Base-by-base conservation (phyloP, 1,140 invertebrate species). In the Sycobia sp. region DNA sequence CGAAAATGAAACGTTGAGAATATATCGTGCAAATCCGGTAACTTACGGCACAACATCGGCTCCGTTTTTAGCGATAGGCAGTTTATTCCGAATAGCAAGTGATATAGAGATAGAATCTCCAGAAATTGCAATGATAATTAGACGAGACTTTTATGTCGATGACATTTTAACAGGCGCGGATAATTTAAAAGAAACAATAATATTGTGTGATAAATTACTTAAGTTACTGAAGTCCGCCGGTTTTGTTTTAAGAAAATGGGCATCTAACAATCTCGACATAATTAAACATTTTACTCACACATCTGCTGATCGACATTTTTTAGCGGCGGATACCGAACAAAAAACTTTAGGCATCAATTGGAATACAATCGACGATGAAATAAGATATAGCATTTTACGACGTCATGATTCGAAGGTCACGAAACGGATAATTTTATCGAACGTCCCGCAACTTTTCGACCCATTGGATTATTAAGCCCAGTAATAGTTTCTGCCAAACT, bases 371-470 rank as follows among this genome's bases (percentile, higher is more conserved):
- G n/a, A n/a, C n/a, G n/a, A n/a, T n/a, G n/a, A n/a, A n/a, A n/a
- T 9, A 20, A 5, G 20, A 46, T 25, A 10, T 8, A 46, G 10
- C 22, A 0, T 20, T 34, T 0, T 34, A 61, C 4, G 13, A 5
- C 34, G 11, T 7, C 13, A 32, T 39, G 4, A 18, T 43, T 22
- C 18, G 11, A 41, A 3, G 69, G 3, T n/a, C 4, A 39, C 27
- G 3, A 27, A 72, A 41, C n/a, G 69, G 49, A 27, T 36, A 2
- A 54, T 73, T 11, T 29, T 69, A 36, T 65, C 65, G 0, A 61
- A 66, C 1, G 59, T 56, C 4, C 57, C 69, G 8, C 69, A 71
- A 66, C 59, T 73, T 4, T 73, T 62, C 46, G 71, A 73, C 44
- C 70, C 67, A 23, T 69, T 1, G 70, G 71, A 20, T 55, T 68